These are phyloP conservation scores for Eospalax fontanierii DNA, from an alignment of 2,797 vertebrate genomes.

Conservation along the genomic window DNA sequence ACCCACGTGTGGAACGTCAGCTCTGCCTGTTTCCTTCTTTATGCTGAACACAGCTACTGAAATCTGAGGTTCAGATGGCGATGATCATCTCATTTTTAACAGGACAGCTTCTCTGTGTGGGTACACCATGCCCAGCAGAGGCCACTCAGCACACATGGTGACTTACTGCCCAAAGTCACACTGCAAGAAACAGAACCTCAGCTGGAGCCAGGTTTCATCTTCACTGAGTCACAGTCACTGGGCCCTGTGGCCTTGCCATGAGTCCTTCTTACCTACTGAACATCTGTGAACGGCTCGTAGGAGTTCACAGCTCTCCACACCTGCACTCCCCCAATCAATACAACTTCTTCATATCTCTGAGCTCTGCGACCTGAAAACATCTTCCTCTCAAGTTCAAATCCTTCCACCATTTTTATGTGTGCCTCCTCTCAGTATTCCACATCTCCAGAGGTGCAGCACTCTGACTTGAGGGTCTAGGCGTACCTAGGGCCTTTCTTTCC, in stretches of 20 bases:
- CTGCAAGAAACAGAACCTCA: fast-evolving
- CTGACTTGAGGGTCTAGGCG: neutral
- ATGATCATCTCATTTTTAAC: neutral
- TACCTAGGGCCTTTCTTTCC: fast-evolving
- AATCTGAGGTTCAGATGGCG: neutral
- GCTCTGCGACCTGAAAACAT: too few relatives aligned
- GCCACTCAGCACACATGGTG: neutral
- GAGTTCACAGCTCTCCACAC: too few relatives aligned
- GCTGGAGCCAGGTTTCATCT: too few relatives aligned
- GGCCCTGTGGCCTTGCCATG: neutral
- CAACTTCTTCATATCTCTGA: too few relatives aligned
- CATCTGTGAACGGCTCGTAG: neutral
- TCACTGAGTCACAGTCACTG: fast-evolving
- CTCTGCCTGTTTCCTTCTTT: neutral
- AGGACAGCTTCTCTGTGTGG: neutral
- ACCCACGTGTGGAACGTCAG: fast-evolving
- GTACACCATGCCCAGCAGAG: neutral
- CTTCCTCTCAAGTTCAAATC: neutral
- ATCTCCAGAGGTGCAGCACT: fast-evolving
- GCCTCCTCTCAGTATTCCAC: neutral
- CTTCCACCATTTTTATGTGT: fast-evolving
- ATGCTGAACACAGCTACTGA: fast-evolving
- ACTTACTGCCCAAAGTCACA: neutral
- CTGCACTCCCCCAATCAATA: fast-evolving
- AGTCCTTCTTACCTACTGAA: neutral